These are phyloP conservation scores for Pseudeuparius sepicola DNA, from an alignment of 2,888 invertebrate species.

Conservation along the genomic window DNA sequence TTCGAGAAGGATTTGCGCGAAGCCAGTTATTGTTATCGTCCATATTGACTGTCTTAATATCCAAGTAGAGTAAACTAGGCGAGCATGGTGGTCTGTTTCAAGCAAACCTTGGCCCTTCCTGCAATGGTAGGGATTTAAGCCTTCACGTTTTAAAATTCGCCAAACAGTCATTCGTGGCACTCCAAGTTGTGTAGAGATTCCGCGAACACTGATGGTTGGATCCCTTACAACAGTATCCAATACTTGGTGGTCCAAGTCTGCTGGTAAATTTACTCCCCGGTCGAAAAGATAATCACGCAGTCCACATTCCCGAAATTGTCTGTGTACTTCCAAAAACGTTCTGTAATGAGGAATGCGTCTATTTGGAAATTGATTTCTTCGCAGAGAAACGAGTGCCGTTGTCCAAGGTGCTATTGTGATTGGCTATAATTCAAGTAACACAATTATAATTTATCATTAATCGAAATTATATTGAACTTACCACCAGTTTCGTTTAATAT, in stretches of 20 bases:
- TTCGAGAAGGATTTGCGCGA: too few species aligned
- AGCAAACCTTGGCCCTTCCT: too few species aligned
- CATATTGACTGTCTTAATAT: constrained; percentile 14
- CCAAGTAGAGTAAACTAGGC: constrained; percentile 11
- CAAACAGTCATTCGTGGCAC: constrained; percentile 11
- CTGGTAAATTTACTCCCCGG: constrained; percentile 5
- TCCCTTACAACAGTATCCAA: background rate
- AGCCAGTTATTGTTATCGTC: too few species aligned
- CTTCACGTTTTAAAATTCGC: constrained; percentile 14
- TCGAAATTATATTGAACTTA: constrained; percentile 7
- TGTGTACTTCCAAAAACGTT: constrained; percentile 7
- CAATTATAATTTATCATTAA: constrained; percentile 6
- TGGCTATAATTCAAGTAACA: constrained; percentile 3
- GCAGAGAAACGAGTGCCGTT: too few species aligned
- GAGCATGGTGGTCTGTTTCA: background rate
- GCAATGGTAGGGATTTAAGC: constrained; percentile 12
- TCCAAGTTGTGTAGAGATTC: constrained; percentile 3
- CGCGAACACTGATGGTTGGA: constrained; percentile 5
- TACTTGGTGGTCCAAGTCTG: constrained; percentile 6
- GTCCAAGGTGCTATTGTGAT: too few species aligned
- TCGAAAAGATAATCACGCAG: constrained; percentile 1
- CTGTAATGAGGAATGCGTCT: too few species aligned
- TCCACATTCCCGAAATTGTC: constrained; percentile 7
- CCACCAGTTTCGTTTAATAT: constrained; percentile 5
- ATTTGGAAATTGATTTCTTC: too few species aligned